Percentiles rank a stretch among this genome's conserved stretches.
phyloP scores from a whole-genome alignment of 2,888 invertebrate species.

The Agriopis aurantiaria region DNA sequence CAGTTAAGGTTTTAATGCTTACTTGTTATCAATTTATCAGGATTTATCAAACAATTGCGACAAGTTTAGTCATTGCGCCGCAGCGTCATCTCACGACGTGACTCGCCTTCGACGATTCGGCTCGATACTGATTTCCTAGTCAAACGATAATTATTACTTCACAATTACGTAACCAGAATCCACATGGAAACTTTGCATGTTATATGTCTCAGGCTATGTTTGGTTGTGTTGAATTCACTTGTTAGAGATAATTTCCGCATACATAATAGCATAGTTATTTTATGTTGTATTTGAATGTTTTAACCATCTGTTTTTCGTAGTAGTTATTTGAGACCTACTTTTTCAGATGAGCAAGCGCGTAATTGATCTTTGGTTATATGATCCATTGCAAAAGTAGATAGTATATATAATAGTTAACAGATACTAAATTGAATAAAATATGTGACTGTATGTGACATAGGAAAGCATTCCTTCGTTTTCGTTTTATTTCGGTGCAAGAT shows the following conservation, averaged over 20 bases:
- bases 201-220: conserved; percentile 32
- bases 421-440: background rate
- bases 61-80: conserved; percentile 32
- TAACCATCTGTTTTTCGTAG: background rate
- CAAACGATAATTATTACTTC: conserved; percentile 54
- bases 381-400: no score
- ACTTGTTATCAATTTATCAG: conserved; percentile 21
- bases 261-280: conserved; percentile 14
- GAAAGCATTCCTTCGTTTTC: background rate
- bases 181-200: conserved; percentile 41
- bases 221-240: conserved; percentile 17
- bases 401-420: background rate
- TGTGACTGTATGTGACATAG: background rate
- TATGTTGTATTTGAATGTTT: conserved; percentile 1
- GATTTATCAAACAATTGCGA: conserved; percentile 36
- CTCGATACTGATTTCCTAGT: conserved; percentile 54
- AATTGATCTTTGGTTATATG: no score
- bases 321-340: background rate
- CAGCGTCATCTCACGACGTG: conserved; percentile 52
- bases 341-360: background rate
- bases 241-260: conserved; percentile 19
- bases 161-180: conserved; percentile 50
- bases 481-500: background rate
- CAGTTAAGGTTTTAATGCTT: conserved; percentile 7
- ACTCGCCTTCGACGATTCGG: conserved; percentile 49